phyloP scores from a whole-genome alignment of 1,140 invertebrate genomes.

The Bombus soroeensis region DNA sequence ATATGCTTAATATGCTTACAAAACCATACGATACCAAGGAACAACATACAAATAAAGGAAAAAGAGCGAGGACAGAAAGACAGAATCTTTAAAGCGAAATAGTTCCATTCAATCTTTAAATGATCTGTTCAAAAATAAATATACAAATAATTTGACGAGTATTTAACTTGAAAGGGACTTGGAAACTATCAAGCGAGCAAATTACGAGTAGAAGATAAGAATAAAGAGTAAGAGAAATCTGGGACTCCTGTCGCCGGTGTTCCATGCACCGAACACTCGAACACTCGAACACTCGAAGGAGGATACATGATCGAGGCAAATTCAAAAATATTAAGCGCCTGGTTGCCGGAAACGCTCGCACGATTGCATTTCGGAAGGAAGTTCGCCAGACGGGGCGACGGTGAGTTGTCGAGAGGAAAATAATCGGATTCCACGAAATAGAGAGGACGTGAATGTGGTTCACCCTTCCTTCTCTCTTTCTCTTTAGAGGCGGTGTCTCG shows the following conservation, averaged over 20 bases:
- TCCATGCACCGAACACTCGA: too few relatives aligned
- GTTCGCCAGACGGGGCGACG: conserved; percentile 51
- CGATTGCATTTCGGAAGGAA: conserved; percentile 37
- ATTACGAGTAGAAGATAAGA: background rate
- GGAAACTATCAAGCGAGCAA: background rate
- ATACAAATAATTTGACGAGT: background rate
- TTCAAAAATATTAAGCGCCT: conserved; percentile 49
- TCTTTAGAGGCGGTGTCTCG: conserved; percentile 20
- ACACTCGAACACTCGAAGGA: too few relatives aligned
- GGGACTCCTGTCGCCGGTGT: background rate
- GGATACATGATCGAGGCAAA: conserved; percentile 9
- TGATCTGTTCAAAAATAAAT: background rate
- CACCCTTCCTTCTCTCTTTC: background rate
- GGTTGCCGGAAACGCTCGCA: conserved; percentile 16
- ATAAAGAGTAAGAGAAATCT: background rate
- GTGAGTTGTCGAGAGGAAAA: conserved; percentile 63
- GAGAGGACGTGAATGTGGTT: conserved; percentile 6
- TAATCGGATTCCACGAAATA: conserved; percentile 64
- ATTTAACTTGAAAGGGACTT: too few relatives aligned
- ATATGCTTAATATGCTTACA: too few relatives aligned
- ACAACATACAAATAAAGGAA: too few relatives aligned
- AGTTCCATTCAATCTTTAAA: background rate
- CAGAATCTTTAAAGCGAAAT: too few relatives aligned
- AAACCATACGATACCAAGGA: too few relatives aligned
- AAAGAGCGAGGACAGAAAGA: too few relatives aligned